Percentiles rank a stretch among this genome's conserved stretches.
phyloP scores from a whole-genome alignment of 2,888 invertebrate species.

The Acleris sparsana region DNA sequence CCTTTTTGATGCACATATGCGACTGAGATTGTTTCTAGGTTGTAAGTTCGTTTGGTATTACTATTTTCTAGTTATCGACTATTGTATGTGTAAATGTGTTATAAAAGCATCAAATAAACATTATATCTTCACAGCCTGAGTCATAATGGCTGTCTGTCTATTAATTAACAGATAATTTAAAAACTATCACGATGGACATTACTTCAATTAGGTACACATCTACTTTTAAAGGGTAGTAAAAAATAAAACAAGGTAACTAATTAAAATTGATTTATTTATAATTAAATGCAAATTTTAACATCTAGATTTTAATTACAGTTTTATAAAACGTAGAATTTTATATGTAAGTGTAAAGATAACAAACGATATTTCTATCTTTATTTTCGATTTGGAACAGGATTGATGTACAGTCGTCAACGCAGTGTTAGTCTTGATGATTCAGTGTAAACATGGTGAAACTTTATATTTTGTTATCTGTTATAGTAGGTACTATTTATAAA shows the following conservation, averaged over 20 bases:
- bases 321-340: constrained; percentile 16
- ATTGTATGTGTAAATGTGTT: too few relatives aligned
- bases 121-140: too few relatives aligned
- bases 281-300: constrained; percentile 33
- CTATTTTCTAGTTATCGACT: too few relatives aligned
- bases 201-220: too few relatives aligned
- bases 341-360: constrained; percentile 9
- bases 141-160: too few relatives aligned
- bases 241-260: constrained; percentile 9
- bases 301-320: constrained; percentile 27
- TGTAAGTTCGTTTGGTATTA: too few relatives aligned
- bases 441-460: neutral
- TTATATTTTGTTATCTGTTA: constrained; percentile 6
- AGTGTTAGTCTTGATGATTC: too few relatives aligned
- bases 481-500: constrained; percentile 23
- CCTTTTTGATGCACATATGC: too few relatives aligned
- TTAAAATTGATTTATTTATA: constrained; percentile 31
- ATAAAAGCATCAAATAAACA: too few relatives aligned
- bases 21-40: too few relatives aligned
- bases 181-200: too few relatives aligned
- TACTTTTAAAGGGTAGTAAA: neutral
- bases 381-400: neutral
- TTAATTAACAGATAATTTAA: too few relatives aligned
- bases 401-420: neutral
- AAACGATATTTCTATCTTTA: neutral